Percentiles rank a stretch among this genome's conserved stretches.
Conservation (phyloP, 2,888 invertebrate genomes). For the Drosophila niveifrons region DNA sequence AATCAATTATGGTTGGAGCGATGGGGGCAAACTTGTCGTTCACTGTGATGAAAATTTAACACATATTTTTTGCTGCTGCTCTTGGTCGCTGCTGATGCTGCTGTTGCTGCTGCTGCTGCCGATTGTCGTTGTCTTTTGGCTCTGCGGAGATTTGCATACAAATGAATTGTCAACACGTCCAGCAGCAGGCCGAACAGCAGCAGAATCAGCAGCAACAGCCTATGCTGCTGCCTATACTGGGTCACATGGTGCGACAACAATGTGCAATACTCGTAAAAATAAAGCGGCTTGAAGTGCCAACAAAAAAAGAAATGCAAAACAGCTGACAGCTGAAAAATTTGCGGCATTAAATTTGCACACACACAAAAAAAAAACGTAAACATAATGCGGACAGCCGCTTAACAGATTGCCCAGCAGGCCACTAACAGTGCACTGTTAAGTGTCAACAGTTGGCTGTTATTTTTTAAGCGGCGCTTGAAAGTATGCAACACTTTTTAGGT, state of each 20-base stretch:
- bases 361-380: slow-evolving; percentile 17
- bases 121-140: slow-evolving; percentile 59
- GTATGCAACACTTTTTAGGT: slow-evolving; percentile 25
- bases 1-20: slow-evolving; percentile 49
- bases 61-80: slow-evolving; percentile 34
- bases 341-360: slow-evolving; percentile 57
- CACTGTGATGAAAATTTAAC: slow-evolving; percentile 45
- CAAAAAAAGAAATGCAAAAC: slow-evolving; percentile 41
- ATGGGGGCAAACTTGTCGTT: slow-evolving; percentile 18
- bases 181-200: slow-evolving; percentile 22
- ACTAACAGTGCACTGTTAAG: slow-evolving; percentile 22
- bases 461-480: slow-evolving; percentile 18
- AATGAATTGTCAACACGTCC: slow-evolving; percentile 81
- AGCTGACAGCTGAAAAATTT: slow-evolving; percentile 57
- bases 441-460: background rate
- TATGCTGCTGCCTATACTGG: slow-evolving; percentile 5
- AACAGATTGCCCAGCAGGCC: background rate
- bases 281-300: slow-evolving; percentile 48
- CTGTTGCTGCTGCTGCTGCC: slow-evolving; percentile 43
- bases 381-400: background rate
- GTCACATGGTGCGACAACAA: slow-evolving; percentile 38
- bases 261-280: slow-evolving; percentile 62
- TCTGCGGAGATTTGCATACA: slow-evolving; percentile 80
- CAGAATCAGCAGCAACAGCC: slow-evolving; percentile 16
- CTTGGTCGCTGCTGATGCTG: slow-evolving; percentile 30